Evolutionary conservation across 2,113 vertebrate species (phyloP).

Genomic region (Ageneiosus marmoratus): DNA sequence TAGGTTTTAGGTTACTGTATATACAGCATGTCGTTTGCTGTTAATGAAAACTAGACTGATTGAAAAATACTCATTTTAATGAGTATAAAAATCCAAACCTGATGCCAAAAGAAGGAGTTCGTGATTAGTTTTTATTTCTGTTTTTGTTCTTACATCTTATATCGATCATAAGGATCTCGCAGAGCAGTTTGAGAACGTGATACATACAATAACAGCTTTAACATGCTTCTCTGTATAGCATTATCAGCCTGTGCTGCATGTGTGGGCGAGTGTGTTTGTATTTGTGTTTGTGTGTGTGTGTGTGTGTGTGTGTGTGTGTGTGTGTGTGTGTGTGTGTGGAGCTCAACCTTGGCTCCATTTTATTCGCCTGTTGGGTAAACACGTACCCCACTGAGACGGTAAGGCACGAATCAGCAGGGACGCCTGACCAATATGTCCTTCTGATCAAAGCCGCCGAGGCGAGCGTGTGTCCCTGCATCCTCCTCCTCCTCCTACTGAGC

Average conservation of each 20-base stretch:
- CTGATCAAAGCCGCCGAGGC: constrained; percentile 60
- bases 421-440: constrained; percentile 53
- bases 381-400: constrained; percentile 43
- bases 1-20: no score
- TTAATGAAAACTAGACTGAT: neutral
- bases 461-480: constrained; percentile 21
- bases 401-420: constrained; percentile 47
- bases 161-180: neutral
- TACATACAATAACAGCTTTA: neutral
- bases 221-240: neutral
- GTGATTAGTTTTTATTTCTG: neutral
- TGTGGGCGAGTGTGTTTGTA: neutral
- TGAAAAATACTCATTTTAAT: neutral
- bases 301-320: constrained; percentile 2
- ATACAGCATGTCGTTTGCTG: neutral
- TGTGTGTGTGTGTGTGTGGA: constrained; percentile 4
- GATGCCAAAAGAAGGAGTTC: neutral
- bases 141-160: neutral
- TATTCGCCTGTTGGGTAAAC: constrained; percentile 46
- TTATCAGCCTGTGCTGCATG: constrained; percentile 7
- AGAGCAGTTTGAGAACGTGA: neutral
- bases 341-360: constrained; percentile 24
- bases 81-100: neutral
- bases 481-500: neutral
- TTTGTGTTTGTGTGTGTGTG: neutral